Percentiles rank a stretch among this genome's conserved stretches.
Evolutionary conservation across 1,140 invertebrate genomes (phyloP).

Genomic region (Metaphire vulgaris): DNA sequence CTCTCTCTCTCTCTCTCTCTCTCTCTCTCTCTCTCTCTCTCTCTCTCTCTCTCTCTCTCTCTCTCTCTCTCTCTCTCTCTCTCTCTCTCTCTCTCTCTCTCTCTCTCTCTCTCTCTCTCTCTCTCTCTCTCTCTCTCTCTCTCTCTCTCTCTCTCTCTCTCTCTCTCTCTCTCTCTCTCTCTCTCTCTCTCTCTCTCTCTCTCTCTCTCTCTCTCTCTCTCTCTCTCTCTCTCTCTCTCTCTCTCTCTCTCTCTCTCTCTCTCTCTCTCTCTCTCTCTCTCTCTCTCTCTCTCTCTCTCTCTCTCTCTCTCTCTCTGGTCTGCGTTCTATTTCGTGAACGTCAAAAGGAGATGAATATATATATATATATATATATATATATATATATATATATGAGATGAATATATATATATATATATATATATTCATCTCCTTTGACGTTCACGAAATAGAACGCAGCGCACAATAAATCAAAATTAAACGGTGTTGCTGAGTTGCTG

Average conservation of each 20-base stretch:
- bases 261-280: background rate
- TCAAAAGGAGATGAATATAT: no score
- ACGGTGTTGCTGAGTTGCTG: no score
- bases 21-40: background rate
- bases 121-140: background rate
- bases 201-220: background rate
- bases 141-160: background rate
- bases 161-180: background rate
- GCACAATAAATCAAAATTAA: no score
- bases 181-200: conserved; percentile 1
- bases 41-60: background rate
- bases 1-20: background rate
- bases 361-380: no score
- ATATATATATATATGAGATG: no score
- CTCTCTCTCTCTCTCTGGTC: background rate
- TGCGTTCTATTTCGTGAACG: no score
- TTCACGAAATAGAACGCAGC: no score
- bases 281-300: background rate
- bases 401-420: no score
- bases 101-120: background rate
- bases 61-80: background rate
- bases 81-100: background rate
- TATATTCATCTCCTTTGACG: no score
- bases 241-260: background rate
- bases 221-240: background rate